phyloP scores from a whole-genome alignment of 2,888 invertebrate species.

The Parthenolecanium corni region DNA sequence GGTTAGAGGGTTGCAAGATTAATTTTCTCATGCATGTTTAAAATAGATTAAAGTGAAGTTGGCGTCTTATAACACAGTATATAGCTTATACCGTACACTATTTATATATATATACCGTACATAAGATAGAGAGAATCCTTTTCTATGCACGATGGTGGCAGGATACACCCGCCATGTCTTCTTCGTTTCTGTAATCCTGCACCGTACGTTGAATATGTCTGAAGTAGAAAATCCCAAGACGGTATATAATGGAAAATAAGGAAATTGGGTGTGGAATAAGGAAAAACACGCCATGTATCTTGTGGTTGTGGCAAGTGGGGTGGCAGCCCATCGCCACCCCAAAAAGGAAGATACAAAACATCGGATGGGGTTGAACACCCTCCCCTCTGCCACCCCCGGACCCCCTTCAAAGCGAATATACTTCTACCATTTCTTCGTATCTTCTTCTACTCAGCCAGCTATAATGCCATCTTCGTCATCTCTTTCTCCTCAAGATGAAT shows the following conservation, averaged over 20 bases:
- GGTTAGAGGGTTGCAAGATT: conserved; percentile 19
- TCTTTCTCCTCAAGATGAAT: conserved; percentile 22
- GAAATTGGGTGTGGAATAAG: conserved; percentile 23
- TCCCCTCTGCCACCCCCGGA: too few relatives aligned
- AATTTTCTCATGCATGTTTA: conserved; percentile 25
- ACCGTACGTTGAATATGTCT: conserved; percentile 15
- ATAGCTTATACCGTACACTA: conserved; percentile 4
- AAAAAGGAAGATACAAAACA: not conserved
- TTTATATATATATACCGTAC: too few relatives aligned
- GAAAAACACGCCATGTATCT: conserved; percentile 18
- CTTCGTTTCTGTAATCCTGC: conserved; percentile 10
- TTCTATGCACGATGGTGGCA: not conserved
- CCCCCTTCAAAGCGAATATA: too few relatives aligned
- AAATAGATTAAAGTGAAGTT: conserved; percentile 15
- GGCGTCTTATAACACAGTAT: conserved; percentile 1
- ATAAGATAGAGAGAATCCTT: too few relatives aligned
- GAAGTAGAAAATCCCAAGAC: conserved; percentile 19
- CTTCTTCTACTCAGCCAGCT: too few relatives aligned
- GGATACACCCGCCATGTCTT: conserved; percentile 4
- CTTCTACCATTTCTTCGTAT: too few relatives aligned
- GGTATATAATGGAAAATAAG: conserved; percentile 15
- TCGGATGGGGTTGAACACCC: not conserved
- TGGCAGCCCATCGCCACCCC: too few relatives aligned
- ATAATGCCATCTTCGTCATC: too few relatives aligned
- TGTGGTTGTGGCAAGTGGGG: not conserved